phyloP scores from a whole-genome alignment of 2,888 invertebrate species.

The Nineta flava region DNA sequence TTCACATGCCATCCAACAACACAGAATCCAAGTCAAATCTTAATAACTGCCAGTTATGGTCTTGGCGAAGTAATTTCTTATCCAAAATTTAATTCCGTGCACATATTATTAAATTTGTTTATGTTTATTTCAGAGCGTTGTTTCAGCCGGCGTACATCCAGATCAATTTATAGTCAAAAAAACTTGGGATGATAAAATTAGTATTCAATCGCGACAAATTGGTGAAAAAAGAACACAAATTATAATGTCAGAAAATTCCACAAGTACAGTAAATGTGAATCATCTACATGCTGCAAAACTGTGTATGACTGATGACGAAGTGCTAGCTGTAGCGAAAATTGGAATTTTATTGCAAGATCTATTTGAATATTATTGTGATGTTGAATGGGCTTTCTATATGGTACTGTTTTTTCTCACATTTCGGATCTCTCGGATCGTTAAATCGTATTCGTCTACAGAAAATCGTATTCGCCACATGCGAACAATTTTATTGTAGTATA shows the following conservation, averaged over 20 bases:
- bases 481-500: too few species aligned
- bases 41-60: conserved; percentile 67
- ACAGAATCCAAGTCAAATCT: conserved; percentile 47
- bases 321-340: conserved; percentile 36
- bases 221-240: conserved; percentile 39
- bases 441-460: too few species aligned
- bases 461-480: too few species aligned
- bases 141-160: conserved; percentile 61
- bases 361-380: conserved; percentile 56
- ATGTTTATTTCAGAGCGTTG: conserved; percentile 45
- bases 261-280: conserved; percentile 16
- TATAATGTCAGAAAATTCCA: conserved; percentile 27
- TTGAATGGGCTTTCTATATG: conserved; percentile 62
- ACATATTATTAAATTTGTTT: too few species aligned
- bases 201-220: conserved; percentile 27
- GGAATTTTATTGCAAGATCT: conserved; percentile 44
- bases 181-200: conserved; percentile 29
- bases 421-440: too few species aligned
- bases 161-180: conserved; percentile 49
- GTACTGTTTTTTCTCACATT: conserved; percentile 28
- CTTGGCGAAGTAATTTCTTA: conserved; percentile 50
- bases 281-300: conserved; percentile 27
- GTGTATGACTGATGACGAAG: conserved; percentile 39
- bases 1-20: conserved; percentile 65
- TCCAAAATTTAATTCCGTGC: too few species aligned